These are phyloP conservation scores for Drosophila monieri DNA, from an alignment of 2,888 invertebrate genomes.

Conservation along the genomic window DNA sequence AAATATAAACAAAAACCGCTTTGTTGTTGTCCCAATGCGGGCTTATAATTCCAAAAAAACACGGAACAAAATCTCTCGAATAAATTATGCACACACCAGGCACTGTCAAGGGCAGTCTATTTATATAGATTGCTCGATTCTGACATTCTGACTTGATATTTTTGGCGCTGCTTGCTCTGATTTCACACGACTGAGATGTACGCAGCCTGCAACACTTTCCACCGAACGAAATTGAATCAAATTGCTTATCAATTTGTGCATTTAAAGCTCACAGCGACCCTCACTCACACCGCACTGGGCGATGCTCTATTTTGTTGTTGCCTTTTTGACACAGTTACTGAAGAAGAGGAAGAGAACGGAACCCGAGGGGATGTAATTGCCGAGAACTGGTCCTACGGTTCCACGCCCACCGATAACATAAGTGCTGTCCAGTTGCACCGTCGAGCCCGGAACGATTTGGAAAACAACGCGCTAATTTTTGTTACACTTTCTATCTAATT, in stretches of 20 bases:
- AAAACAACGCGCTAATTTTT: slow-evolving; percentile 37
- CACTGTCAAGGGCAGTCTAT: slow-evolving; percentile 36
- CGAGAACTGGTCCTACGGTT: background rate
- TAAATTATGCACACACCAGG: slow-evolving; percentile 51
- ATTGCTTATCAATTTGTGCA: slow-evolving; percentile 48
- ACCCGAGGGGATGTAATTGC: slow-evolving; percentile 8
- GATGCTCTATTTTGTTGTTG: slow-evolving; percentile 28
- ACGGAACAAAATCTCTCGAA: slow-evolving; percentile 51
- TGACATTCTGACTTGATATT: slow-evolving; percentile 5
- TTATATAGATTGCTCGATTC: slow-evolving; percentile 18
- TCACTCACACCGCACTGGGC: slow-evolving; percentile 28
- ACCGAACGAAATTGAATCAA: slow-evolving; percentile 12
- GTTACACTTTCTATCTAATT: slow-evolving; percentile 22
- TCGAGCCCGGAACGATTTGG: slow-evolving; percentile 19
- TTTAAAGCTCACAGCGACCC: slow-evolving; percentile 16
- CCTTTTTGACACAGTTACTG: slow-evolving; percentile 60
- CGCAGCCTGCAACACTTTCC: background rate
- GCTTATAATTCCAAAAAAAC: slow-evolving; percentile 53
- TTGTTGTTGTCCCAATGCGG: slow-evolving; percentile 30
- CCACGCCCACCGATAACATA: slow-evolving; percentile 23
- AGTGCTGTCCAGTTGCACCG: slow-evolving; percentile 3
- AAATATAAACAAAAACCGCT: slow-evolving; percentile 56
- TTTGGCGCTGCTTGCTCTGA: slow-evolving; percentile 12
- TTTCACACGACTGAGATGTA: slow-evolving; percentile 1
- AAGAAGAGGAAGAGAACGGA: slow-evolving; percentile 27